Base-by-base conservation (phyloP, 2,797 vertebrate genomes). In the Distichodus sexfasciatus region DNA sequence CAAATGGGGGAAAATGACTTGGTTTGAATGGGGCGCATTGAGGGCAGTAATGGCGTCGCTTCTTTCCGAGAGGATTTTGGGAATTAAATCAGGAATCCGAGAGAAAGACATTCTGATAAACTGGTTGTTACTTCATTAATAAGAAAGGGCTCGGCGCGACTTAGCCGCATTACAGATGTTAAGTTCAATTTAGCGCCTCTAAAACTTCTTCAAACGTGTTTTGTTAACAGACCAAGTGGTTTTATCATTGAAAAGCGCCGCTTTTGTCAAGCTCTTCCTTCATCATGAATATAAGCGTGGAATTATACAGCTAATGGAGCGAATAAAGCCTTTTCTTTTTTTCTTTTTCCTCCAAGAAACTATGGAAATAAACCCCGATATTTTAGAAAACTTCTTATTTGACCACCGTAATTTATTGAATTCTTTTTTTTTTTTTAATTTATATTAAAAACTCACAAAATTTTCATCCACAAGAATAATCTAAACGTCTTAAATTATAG, bases 101-200 rank as follows among this genome's bases (percentile, higher is more conserved):
- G 70, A 86, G 85, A 89, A 90, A 88, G 87, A 81, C 82, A 83
- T 86, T 81, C 83, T 91, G 89, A 92, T 90, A 84, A 90, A 92
- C 90, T 89, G 88, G 88, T 91, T 92, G 91, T 91, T 90, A 92
- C 91, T 91, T 89, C 89, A 91, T 92, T 92, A 91, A 91, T 92
- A 81, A 90, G 87, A 92, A 91, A 89, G 76, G 75, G 79, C 76
- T 76, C 84, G 81, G 82, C 85, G 85, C 82, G 82, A 79, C 80
- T 79, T 82, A 87, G 85, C 81, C 33, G 81, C 65, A 86, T 89
- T 90, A 89, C 87, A 89, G 88, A 90, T 89, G 89, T 91, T 89
- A 87, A 88, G 79, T 87, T 87, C 85, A 91, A 89, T 90, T 90
- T 87, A 87, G 81, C 72, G 81, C 82, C 78, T 86, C 81, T 86